Conservation (phyloP, 2,113 vertebrate genomes). For the Nannospalax galili region DNA sequence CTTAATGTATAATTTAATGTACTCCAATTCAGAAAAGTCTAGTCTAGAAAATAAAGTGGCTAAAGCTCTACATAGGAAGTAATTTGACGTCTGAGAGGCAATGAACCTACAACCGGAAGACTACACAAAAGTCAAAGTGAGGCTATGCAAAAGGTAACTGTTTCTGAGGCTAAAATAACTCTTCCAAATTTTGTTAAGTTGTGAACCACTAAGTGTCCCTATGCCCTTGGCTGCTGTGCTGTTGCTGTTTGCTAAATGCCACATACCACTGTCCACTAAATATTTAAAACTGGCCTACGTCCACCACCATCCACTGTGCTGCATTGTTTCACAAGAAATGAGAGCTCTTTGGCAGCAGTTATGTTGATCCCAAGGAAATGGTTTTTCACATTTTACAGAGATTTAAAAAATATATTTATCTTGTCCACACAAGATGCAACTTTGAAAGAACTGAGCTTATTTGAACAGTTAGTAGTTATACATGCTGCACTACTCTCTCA, state of each 20-base stretch:
- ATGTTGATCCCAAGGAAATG: constrained; percentile 49
- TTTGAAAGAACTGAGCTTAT: constrained; percentile 46
- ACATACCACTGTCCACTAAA: constrained; percentile 61
- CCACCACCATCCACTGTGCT: constrained; percentile 54
- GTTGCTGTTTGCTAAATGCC: constrained; percentile 64
- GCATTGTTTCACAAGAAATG: constrained; percentile 69
- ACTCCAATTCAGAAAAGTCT: not conserved
- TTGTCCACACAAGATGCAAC: constrained; percentile 14
- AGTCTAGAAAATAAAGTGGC: constrained; percentile 3
- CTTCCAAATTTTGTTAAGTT: constrained; percentile 53
- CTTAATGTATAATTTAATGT: not conserved
- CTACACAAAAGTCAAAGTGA: not conserved
- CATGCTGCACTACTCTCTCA: not conserved
- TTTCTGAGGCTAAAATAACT: constrained; percentile 40
- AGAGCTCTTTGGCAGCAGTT: constrained; percentile 54
- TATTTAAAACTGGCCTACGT: constrained; percentile 66
- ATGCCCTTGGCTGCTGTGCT: constrained; percentile 46
- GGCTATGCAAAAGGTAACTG: constrained; percentile 26
- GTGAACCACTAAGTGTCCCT: constrained; percentile 46
- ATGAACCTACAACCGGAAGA: not conserved
- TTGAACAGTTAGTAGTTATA: constrained; percentile 44
- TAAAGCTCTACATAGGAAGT: not conserved
- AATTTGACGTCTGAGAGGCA: constrained; percentile 27
- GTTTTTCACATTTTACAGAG: constrained; percentile 46
- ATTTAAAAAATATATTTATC: constrained; percentile 59